These are phyloP conservation scores for Volucella inanis DNA, from an alignment of 2,888 invertebrate species.

Conservation along the genomic window DNA sequence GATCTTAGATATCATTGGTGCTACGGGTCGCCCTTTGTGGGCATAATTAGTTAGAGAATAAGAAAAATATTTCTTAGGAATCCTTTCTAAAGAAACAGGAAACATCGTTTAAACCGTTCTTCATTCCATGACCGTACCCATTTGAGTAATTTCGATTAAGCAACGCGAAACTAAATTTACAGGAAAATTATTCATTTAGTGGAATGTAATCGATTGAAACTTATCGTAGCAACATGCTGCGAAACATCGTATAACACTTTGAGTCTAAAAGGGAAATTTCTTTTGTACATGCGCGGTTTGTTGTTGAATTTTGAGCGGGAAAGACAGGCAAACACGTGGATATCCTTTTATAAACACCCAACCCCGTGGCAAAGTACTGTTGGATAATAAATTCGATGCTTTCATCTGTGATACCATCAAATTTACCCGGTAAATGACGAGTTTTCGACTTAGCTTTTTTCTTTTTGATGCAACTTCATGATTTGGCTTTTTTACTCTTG, in stretches of 20 bases:
- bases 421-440: neutral
- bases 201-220: neutral
- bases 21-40: neutral
- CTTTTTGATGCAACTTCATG: constrained; percentile 17
- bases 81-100: no score
- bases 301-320: constrained; percentile 47
- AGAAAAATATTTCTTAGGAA: neutral
- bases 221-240: constrained; percentile 32
- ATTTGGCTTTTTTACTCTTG: constrained; percentile 8
- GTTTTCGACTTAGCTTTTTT: neutral
- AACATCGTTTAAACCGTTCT: neutral
- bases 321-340: constrained; percentile 16
- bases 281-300: constrained; percentile 26
- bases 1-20: no score
- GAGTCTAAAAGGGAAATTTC: constrained; percentile 36
- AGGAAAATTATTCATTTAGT: no score
- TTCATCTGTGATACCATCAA: neutral
- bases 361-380: neutral
- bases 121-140: neutral
- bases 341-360: neutral
- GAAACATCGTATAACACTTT: constrained; percentile 61
- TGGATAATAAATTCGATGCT: neutral
- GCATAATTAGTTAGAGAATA: constrained; percentile 3
- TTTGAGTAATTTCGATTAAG: no score
- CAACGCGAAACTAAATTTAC: no score